Percentiles rank a stretch among this genome's conserved stretches.
Evolutionary conservation across 2,888 invertebrate species (phyloP).

Genomic region (Bursaphelenchus okinawaensis): DNA sequence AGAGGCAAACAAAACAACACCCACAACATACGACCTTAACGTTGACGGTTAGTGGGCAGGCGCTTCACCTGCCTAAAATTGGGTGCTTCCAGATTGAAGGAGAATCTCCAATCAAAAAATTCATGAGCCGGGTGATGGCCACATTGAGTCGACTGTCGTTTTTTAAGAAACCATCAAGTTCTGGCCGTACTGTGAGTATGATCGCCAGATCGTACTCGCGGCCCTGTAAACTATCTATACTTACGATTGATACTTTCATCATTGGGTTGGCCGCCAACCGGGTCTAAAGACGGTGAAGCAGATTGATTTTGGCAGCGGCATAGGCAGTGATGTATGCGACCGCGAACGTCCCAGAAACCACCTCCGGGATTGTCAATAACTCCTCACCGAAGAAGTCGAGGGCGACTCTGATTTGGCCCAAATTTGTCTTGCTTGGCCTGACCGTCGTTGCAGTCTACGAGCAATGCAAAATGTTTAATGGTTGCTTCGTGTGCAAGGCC

Average conservation of each 20-base stretch:
- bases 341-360: no score
- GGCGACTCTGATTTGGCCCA: no score
- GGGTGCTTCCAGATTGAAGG: no score
- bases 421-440: background rate
- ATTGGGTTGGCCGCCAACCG: background rate
- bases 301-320: background rate
- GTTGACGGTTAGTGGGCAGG: no score
- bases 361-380: no score
- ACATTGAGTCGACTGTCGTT: background rate
- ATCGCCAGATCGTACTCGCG: background rate
- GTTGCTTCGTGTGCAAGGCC: background rate
- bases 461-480: background rate
- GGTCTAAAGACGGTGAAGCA: background rate
- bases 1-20: no score
- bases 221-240: background rate
- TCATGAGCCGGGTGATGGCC: background rate
- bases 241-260: background rate
- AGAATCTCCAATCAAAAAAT: no score
- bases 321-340: background rate
- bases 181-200: background rate
- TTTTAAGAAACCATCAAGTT: background rate
- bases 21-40: no score
- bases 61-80: no score
- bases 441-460: background rate
- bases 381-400: no score